phyloP scores from a whole-genome alignment of 1,140 invertebrate genomes.

The Aleiodes sp. region DNA sequence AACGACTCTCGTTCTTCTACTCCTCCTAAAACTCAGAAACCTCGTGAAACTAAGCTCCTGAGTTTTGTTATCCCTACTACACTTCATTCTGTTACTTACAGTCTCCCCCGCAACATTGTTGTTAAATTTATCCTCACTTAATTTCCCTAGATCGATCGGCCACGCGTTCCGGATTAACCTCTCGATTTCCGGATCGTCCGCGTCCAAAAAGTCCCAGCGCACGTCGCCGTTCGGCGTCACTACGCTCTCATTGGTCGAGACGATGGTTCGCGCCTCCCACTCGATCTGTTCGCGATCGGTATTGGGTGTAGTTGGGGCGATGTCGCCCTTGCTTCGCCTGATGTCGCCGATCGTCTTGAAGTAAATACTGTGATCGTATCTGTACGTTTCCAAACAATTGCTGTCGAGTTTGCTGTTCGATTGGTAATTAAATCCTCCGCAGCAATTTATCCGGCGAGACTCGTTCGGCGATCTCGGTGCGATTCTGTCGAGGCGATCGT shows the following conservation, averaged over 20 bases:
- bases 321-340: conserved; percentile 39
- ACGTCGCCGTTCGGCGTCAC: conserved; percentile 4
- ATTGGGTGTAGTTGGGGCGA: too few relatives aligned
- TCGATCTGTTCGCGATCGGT: not conserved
- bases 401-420: conserved; percentile 57
- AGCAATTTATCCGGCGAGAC: conserved; percentile 53
- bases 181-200: conserved; percentile 2
- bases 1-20: conserved; percentile 21
- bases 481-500: conserved; percentile 44
- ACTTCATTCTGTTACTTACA: not conserved
- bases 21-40: conserved; percentile 26
- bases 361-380: conserved; percentile 63
- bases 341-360: conserved; percentile 62
- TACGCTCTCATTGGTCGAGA: not conserved
- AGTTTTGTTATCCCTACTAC: conserved; percentile 13
- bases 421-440: conserved; percentile 55
- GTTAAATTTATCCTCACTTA: not conserved
- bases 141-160: too few relatives aligned
- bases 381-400: conserved; percentile 56
- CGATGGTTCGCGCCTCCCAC: not conserved
- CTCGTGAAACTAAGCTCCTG: conserved; percentile 15
- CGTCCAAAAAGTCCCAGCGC: conserved; percentile 7
- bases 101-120: not conserved
- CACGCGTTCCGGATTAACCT: not conserved
- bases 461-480: conserved; percentile 40